Evolutionary conservation across 53 echinoderm and acorn worm species (phyloP), one percentile per base, ranked within the genome.

Genomic region (Mesocentrotus franciscanus): DNA sequence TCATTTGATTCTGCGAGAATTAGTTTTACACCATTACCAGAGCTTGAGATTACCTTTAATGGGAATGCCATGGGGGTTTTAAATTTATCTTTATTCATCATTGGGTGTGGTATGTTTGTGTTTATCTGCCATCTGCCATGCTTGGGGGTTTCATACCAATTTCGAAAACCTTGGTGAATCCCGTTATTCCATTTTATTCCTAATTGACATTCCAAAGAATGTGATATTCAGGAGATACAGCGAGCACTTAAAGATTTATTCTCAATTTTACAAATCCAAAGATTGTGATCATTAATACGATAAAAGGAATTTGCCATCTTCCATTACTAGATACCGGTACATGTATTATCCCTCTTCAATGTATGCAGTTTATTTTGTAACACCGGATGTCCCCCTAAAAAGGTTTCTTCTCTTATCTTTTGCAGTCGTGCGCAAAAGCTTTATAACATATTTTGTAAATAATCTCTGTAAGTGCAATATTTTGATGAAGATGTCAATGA

Each of bases 391-490:
- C n/a, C n/a, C n/a, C n/a, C n/a, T n/a, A n/a, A n/a, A 85, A 22
- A 85, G 55, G 10, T 35, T 42, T 3, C 8, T 81, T 7, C 33
- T 33, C 36, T 42, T 33, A 81, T 81, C 22, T 81, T 42, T 81
- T 81, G 36, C 39, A 81, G 26, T n/a, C 1, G 9, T 81, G 42
- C 22, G 20, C 42, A 36, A 30, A 11, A 36, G 42, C 33, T 81
- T 27, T 87, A 87, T 87, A 11, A 13, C 9, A 57, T 56, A 57
- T 3, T 10, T 55, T 87, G 87, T 87, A 58, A 56, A 87, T 87
- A 87, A 87, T 87, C 87, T 58, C 26, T 87, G 0, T 58, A 87
- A 58, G 87, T 87, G 87, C 87, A 87, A 84, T 87, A 87, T 87
- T 87, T 87, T 87, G 2, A 81, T 12, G 17, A 56, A 85, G 85